These are phyloP conservation scores for Pygoscelis adeliae DNA, from an alignment of 2,113 vertebrate species.

Conservation along the genomic window DNA sequence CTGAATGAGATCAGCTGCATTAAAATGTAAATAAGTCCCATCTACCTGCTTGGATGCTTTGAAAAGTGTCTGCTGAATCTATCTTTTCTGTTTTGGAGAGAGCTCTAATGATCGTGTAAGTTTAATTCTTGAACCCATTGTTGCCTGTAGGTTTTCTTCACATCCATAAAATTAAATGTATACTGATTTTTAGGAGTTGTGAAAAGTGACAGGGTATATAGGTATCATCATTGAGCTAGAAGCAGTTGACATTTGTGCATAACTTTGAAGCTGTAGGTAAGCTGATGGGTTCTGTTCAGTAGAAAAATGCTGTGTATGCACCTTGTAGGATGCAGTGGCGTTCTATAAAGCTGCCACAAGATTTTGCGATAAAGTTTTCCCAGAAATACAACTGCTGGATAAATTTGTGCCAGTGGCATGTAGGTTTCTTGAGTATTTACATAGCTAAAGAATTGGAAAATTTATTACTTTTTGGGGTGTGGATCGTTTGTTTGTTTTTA, in stretches of 20 bases:
- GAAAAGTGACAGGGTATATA: not conserved
- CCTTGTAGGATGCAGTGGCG: not conserved
- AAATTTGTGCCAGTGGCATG: not conserved
- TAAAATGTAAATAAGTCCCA: not conserved
- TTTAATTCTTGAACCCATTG: not conserved
- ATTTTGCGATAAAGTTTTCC: not conserved
- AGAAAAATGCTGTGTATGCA: not conserved
- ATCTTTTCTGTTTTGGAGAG: not conserved
- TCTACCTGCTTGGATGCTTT: not conserved
- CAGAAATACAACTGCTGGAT: not conserved
- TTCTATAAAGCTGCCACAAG: not conserved
- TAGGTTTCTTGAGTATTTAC: not conserved
- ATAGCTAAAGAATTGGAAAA: not conserved
- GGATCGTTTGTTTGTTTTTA: not conserved
- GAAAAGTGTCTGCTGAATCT: not conserved
- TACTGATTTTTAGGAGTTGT: not conserved
- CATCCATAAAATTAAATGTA: not conserved
- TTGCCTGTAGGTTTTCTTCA: not conserved
- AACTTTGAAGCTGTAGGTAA: not conserved
- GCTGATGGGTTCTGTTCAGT: not conserved
- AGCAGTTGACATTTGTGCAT: not conserved
- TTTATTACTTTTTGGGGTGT: not conserved
- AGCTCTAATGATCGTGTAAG: not conserved
- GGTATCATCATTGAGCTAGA: not conserved
- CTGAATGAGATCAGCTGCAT: not conserved